phyloP scores from a whole-genome alignment of 2,113 vertebrate species.

The Daphoenositta chrysoptera region DNA sequence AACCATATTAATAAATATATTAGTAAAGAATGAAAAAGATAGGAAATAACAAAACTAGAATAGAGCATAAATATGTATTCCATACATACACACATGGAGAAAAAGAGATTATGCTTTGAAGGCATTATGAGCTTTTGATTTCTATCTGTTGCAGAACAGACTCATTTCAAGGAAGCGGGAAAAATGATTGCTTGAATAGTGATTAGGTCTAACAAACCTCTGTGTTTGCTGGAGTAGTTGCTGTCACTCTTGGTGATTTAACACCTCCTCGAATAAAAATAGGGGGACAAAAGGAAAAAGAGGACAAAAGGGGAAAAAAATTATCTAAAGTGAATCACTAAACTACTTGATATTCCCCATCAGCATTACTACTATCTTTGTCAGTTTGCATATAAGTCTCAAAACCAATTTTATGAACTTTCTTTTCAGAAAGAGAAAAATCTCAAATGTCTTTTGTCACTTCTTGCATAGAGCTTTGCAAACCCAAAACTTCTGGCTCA shows the following conservation, averaged over 20 bases:
- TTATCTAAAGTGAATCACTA: neutral
- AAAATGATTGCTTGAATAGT: neutral
- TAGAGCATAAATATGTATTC: neutral
- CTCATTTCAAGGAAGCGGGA: neutral
- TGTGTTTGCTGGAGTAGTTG: neutral
- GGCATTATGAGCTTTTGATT: neutral
- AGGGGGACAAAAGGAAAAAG: neutral
- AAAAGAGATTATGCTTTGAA: neutral
- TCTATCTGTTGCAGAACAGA: neutral
- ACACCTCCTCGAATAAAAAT: neutral
- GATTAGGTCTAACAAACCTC: neutral
- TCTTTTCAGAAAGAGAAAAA: neutral
- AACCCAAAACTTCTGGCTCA: neutral
- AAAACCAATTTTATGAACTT: neutral
- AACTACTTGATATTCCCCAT: neutral
- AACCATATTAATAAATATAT: neutral
- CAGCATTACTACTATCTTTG: rapidly evolving
- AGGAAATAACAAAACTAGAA: neutral
- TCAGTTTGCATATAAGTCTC: neutral
- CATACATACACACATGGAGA: neutral
- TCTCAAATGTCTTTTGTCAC: neutral
- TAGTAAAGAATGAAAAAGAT: neutral
- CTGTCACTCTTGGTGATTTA: neutral
- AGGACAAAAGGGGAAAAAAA: no score
- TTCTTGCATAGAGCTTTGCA: neutral